A percentile compares a stretch with the other conserved stretches of the same genome.
These are phyloP conservation scores for Agapornis canus DNA, from an alignment of 2,797 vertebrate genomes.

Conservation along the genomic window DNA sequence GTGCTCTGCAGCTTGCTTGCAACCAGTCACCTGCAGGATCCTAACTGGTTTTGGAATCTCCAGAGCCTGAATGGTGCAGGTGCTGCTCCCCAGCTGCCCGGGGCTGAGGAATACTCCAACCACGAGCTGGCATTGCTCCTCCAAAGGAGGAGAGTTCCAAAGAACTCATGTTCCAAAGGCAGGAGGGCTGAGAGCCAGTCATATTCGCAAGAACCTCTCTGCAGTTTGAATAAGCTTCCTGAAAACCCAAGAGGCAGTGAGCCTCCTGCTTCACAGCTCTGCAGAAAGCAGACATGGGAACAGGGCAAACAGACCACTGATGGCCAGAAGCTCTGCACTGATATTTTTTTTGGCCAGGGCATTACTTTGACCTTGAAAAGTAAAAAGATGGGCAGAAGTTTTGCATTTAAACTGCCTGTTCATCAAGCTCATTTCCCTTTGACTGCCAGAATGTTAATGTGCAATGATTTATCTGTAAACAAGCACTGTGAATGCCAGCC, in stretches of 20 bases:
- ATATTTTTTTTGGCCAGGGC: neutral
- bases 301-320: fast-evolving
- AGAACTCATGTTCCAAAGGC: neutral
- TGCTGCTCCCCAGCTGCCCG: neutral
- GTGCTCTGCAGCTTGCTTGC: neutral
- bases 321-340: neutral
- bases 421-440: neutral
- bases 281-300: neutral
- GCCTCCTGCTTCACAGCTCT: neutral
- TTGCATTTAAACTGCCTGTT: neutral
- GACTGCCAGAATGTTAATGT: neutral
- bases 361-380: neutral
- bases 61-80: neutral
- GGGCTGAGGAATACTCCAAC: neutral
- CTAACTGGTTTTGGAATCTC: neutral
- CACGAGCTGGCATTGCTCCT: fast-evolving
- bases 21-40: neutral
- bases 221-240: neutral
- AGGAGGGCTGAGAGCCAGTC: neutral
- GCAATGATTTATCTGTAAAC: neutral
- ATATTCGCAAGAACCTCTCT: neutral
- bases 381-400: neutral
- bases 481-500: fast-evolving
- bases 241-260: neutral
- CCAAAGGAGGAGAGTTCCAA: neutral